phyloP scores from a whole-genome alignment of 2,113 vertebrate genomes.

The Agapornis roseicollis region DNA sequence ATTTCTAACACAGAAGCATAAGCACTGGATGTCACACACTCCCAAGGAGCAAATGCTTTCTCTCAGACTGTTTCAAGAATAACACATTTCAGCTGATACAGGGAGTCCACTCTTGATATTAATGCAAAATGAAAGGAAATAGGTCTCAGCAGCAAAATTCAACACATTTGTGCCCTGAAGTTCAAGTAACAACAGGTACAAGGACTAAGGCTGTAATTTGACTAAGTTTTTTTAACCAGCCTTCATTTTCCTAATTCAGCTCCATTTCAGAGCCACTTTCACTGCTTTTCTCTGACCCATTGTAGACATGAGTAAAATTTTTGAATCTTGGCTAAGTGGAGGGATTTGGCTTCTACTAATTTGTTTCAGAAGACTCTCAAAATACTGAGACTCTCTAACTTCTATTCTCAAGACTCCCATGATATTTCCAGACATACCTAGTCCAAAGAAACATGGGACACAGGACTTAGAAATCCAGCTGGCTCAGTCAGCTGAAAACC shows the following conservation, averaged over 20 bases:
- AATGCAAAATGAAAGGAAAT: neutral
- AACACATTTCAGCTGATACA: neutral
- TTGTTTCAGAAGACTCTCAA: neutral
- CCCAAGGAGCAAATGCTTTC: neutral
- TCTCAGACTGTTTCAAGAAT: neutral
- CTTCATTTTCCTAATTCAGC: neutral
- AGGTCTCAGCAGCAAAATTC: neutral
- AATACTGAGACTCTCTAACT: neutral
- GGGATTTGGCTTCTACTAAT: neutral
- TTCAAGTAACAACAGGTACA: neutral
- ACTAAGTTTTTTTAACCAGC: neutral
- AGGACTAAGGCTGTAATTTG: neutral
- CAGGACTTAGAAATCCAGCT: neutral
- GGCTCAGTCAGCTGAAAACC: neutral
- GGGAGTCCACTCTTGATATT: neutral
- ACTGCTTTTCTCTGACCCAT: neutral
- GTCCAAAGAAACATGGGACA: neutral
- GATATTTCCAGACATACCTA: neutral
- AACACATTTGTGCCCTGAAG: neutral
- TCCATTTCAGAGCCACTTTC: neutral
- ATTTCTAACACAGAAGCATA: neutral
- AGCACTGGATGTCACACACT: neutral
- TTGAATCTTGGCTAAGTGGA: neutral
- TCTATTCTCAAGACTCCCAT: neutral
- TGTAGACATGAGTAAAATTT: neutral